Percentiles rank a stretch among this genome's conserved stretches.
Conservation (phyloP, 1,140 invertebrate genomes). For the Cyclargus thomasi region DNA sequence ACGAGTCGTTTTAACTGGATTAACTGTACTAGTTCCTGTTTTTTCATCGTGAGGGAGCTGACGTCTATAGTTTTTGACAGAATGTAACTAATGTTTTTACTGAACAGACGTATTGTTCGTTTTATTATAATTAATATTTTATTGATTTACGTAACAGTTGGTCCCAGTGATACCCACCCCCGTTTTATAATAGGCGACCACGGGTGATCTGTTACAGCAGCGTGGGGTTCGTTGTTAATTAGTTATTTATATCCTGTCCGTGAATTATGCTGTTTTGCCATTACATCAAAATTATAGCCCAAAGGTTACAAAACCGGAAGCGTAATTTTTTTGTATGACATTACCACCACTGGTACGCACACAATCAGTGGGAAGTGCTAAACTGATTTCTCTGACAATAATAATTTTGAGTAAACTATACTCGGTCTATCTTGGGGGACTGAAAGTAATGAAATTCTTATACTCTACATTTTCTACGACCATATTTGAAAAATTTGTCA, state of each 20-base stretch:
- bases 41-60: background rate
- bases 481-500: too few species aligned
- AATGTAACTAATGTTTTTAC: background rate
- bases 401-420: too few species aligned
- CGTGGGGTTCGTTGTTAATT: slow-evolving; percentile 9
- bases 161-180: background rate
- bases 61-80: background rate
- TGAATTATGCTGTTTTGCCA: background rate
- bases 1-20: background rate
- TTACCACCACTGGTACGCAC: too few species aligned
- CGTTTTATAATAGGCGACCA: background rate
- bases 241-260: slow-evolving; percentile 11
- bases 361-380: too few species aligned
- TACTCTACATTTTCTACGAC: too few species aligned
- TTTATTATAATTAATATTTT: background rate
- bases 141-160: background rate
- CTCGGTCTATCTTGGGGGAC: too few species aligned
- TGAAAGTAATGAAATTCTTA: too few species aligned
- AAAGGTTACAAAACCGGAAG: background rate
- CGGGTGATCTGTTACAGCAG: slow-evolving; percentile 6
- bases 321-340: too few species aligned
- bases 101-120: background rate
- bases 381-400: too few species aligned
- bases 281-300: background rate
- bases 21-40: slow-evolving; percentile 2